Evolutionary conservation across 2,888 invertebrate species (phyloP).

Genomic region (Chymomyza fuscimana): DNA sequence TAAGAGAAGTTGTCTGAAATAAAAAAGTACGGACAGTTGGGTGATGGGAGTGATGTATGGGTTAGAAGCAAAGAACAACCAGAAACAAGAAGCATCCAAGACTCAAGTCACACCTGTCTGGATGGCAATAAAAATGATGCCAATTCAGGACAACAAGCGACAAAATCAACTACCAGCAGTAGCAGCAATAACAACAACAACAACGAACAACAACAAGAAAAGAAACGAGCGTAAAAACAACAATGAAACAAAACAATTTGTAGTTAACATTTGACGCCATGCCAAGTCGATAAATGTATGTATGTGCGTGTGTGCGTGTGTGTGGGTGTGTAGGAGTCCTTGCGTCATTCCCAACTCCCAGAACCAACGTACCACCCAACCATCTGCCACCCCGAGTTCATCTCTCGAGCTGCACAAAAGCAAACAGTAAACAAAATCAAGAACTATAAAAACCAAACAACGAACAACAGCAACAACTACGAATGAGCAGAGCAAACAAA

Average conservation of each 20-base stretch:
- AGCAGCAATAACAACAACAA: constrained; percentile 24
- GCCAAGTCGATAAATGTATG: no score
- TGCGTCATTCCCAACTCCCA: background rate
- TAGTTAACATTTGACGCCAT: constrained; percentile 62
- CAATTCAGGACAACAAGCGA: constrained; percentile 50
- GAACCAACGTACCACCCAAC: no score
- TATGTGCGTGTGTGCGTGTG: background rate
- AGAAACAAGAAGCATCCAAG: background rate
- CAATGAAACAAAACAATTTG: constrained; percentile 54
- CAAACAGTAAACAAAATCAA: constrained; percentile 70
- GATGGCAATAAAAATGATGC: constrained; percentile 67
- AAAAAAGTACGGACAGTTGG: constrained; percentile 14
- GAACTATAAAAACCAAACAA: constrained; percentile 57
- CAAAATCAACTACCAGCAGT: constrained; percentile 6
- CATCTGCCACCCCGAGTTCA: background rate
- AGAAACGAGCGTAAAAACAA: background rate
- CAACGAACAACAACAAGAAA: constrained; percentile 21
- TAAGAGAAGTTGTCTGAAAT: constrained; percentile 16
- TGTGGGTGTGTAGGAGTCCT: background rate
- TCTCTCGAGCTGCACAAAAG: constrained; percentile 29
- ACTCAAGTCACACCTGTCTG: constrained; percentile 26
- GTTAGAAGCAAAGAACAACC: background rate
- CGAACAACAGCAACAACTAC: background rate
- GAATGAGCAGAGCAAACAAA: constrained; percentile 18
- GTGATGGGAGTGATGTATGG: background rate